phyloP scores from a whole-genome alignment of 2,888 invertebrate species.

The Drosophila villosipedis region DNA sequence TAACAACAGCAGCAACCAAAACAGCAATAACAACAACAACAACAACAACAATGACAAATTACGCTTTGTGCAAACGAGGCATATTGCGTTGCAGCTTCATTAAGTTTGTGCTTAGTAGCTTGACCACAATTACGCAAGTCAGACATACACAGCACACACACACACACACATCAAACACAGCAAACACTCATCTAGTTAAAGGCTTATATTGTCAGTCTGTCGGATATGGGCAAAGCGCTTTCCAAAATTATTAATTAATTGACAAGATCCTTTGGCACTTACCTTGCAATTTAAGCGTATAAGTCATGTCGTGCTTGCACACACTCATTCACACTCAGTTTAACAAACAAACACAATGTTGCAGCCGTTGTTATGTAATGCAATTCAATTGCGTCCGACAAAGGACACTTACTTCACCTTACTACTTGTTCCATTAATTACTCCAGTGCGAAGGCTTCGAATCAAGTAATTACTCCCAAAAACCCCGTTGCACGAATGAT shows the following conservation, averaged over 20 bases:
- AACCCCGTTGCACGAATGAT: not conserved
- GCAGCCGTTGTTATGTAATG: not conserved
- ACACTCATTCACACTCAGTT: not conserved
- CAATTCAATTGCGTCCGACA: constrained; percentile 8
- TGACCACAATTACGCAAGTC: not conserved
- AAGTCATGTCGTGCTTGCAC: not conserved
- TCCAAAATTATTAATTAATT: constrained; percentile 27
- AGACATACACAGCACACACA: not conserved
- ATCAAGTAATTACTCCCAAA: not conserved
- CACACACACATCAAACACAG: not conserved
- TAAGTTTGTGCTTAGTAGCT: constrained; percentile 9
- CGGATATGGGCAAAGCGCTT: not conserved
- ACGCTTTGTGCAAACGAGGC: constrained; percentile 12
- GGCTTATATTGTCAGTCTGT: not conserved
- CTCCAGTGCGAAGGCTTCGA: constrained; percentile 5
- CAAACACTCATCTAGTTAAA: not conserved
- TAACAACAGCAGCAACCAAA: constrained; percentile 12
- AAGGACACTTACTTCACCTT: not conserved
- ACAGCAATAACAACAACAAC: constrained; percentile 11
- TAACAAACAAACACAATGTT: not conserved
- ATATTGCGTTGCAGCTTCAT: constrained; percentile 24
- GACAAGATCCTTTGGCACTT: constrained; percentile 16
- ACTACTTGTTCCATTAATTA: constrained; percentile 4
- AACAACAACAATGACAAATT: constrained; percentile 5
- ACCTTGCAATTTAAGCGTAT: not conserved